These are phyloP conservation scores for Microtus richardsoni DNA, from an alignment of 2,113 vertebrate genomes.

Conservation along the genomic window DNA sequence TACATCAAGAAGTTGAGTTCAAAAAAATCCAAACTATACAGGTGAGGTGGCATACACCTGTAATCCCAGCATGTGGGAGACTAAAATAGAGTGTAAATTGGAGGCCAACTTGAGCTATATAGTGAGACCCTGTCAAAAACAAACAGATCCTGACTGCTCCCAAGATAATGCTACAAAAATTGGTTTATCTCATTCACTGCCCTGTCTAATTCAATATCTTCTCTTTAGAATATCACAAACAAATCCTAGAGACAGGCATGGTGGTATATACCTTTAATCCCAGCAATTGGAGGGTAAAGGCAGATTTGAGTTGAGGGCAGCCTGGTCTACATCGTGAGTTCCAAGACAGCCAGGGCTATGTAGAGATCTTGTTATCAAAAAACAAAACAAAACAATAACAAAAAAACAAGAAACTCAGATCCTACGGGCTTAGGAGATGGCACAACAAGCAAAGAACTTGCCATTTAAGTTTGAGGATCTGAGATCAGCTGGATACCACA, in stretches of 20 bases:
- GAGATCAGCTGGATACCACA: neutral
- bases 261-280: neutral
- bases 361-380: neutral
- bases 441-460: neutral
- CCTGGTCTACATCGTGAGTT: neutral
- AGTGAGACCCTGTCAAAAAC: neutral
- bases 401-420: neutral
- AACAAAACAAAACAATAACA: no score
- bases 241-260: neutral
- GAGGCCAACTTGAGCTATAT: neutral
- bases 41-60: neutral
- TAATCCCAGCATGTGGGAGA: neutral
- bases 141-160: neutral
- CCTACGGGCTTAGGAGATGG: neutral
- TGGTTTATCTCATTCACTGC: neutral
- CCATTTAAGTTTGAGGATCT: neutral
- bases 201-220: neutral
- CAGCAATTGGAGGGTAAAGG: neutral
- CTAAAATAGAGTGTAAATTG: neutral
- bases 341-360: neutral
- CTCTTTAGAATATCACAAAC: slow-evolving; percentile 32
- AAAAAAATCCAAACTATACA: slow-evolving; percentile 6
- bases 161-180: neutral
- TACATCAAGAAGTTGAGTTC: slow-evolving; percentile 14
- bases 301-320: neutral